Conservation (phyloP, 2,797 vertebrate genomes). For the Arctocebus calabarensis region DNA sequence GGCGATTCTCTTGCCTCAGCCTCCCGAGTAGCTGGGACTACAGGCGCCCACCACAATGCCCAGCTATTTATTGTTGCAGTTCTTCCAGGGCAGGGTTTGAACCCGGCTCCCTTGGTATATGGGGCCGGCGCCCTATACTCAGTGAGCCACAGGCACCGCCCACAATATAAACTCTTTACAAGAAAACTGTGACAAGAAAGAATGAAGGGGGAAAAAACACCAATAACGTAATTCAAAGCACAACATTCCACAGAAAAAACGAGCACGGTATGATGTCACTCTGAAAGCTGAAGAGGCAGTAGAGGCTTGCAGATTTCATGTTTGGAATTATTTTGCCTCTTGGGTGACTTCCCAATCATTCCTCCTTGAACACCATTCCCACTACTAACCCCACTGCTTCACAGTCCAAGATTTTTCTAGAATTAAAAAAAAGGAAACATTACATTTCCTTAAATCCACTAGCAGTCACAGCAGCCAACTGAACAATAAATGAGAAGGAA, state of each 20-base stretch:
- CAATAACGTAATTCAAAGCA: not conserved
- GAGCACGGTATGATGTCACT: not conserved
- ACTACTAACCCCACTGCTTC: not conserved
- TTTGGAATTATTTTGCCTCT: not conserved
- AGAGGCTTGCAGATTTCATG: rapidly evolving
- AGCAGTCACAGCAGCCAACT: not conserved
- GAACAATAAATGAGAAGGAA: not conserved
- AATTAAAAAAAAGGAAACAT: no score
- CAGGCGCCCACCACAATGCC: no score
- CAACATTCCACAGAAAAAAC: not conserved
- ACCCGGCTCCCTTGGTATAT: no score
- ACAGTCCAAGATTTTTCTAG: not conserved
- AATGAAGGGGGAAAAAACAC: not conserved
- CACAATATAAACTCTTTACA: not conserved
- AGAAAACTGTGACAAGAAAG: slow-evolving; percentile 2
- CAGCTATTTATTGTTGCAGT: no score
- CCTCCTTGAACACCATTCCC: not conserved
- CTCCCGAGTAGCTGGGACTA: no score
- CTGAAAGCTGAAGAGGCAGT: rapidly evolving
- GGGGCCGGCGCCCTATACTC: no score
- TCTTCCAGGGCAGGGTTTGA: no score
- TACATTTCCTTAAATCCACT: not conserved
- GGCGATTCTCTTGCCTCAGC: no score
- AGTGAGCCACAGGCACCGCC: no score
- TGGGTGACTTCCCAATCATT: no score